Evolutionary conservation across 2,113 vertebrate species (phyloP), one percentile per base, ranked within the genome.

Genomic region (Nematolebias whitei): DNA sequence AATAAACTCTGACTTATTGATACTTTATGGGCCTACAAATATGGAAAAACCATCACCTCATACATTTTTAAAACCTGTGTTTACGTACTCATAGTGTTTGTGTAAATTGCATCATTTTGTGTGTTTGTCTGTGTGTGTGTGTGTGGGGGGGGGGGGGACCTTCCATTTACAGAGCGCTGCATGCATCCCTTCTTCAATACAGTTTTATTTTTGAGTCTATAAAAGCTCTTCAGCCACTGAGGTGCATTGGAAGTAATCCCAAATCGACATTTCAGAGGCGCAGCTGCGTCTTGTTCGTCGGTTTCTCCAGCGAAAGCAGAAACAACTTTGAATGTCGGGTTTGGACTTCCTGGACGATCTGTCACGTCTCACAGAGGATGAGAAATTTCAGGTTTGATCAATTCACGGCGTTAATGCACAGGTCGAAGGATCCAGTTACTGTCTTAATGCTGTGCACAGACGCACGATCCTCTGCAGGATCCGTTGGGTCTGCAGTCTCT

Each of bases 321-420:
- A 58, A 59, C 63, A 4, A 59, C 58, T 53, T 63, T 12, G n/a
- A 47, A 35, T 79, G 76, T 70, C 65, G 39, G 45, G n/a, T 56
- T 80, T 48, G 19, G 22, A 26, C 24, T 71, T 60, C 61, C 62
- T 1, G 9, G 45, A 65, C 57, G 39, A 40, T 61, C 38, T 56
- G 47, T 59, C 66, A 51, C 61, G 51, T 52, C 48, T 76, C 12
- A 53, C 26, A 40, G 45, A 9, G 24, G 26, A 10, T 52, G 12
- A 44, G n/a, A 60, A 76, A 53, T 56, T 50, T 69, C 60, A 8
- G 12, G 57, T 43, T 11, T 41, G 32, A 32, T 59, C 55, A 23
- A 44, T n/a, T 65, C 26, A 60, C 54, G 18, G 19, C n/a, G n/a
- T 35, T 54, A 64, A 19, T 50, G 26, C n/a, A 40, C 3, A 44